These are phyloP conservation scores for Tyto alba DNA, from an alignment of 2,113 vertebrate species.

Conservation along the genomic window DNA sequence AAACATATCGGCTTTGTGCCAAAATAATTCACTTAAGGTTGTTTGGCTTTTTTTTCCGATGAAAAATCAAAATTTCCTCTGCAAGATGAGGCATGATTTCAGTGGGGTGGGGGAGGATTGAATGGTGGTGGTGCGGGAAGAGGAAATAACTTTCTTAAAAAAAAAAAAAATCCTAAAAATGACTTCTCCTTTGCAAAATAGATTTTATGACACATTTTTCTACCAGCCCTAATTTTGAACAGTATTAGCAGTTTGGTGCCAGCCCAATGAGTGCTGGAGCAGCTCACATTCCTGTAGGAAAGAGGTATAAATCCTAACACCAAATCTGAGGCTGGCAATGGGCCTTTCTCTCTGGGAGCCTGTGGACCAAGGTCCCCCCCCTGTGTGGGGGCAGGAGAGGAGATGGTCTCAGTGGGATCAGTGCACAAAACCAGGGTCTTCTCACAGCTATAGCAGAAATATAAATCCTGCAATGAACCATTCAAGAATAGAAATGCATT, in stretches of 20 bases:
- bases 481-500: not conserved
- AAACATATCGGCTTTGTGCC: not conserved
- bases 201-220: not conserved
- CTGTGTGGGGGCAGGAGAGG: not conserved
- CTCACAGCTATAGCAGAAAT: not conserved
- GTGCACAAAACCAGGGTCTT: not conserved
- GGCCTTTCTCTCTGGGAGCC: not conserved
- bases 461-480: not conserved
- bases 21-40: not conserved
- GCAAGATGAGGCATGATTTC: not conserved
- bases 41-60: not conserved
- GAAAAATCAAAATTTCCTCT: slow-evolving; percentile 24
- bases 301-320: not conserved
- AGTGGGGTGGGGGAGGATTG: not conserved
- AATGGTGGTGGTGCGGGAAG: not conserved
- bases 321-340: not conserved
- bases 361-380: too few relatives aligned
- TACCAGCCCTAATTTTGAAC: not conserved
- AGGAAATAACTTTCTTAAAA: not conserved
- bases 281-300: not conserved
- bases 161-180: not conserved
- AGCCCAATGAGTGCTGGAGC: not conserved
- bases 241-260: not conserved
- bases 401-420: not conserved
- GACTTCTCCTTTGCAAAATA: not conserved